Evolutionary conservation across 92 coral and sea anemone genomes (phyloP).

Genomic region (Porites divaricata): DNA sequence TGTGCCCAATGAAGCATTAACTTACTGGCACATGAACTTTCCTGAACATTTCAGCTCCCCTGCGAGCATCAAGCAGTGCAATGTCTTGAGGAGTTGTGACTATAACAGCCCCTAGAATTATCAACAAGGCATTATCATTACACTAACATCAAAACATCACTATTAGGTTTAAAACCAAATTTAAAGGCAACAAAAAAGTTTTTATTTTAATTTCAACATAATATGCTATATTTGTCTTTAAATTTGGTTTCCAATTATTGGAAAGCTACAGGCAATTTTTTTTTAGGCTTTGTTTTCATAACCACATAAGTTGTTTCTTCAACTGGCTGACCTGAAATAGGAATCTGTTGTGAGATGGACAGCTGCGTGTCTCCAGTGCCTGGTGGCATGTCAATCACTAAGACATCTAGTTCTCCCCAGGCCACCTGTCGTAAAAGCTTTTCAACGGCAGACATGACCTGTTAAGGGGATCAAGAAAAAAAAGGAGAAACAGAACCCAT

Average conservation of each 20-base stretch:
- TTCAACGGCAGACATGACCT: slow-evolving; percentile 99
- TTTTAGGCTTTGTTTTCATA: too few species aligned
- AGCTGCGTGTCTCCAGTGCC: slow-evolving; percentile 99
- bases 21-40: slow-evolving; percentile 93
- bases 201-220: too few species aligned
- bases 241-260: too few species aligned
- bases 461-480: not conserved
- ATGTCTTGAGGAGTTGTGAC: slow-evolving; percentile 99
- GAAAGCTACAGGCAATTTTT: too few species aligned
- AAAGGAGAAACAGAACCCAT: not conserved
- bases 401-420: slow-evolving; percentile 93
- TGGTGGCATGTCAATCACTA: slow-evolving; percentile 99
- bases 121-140: not conserved
- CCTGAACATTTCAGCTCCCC: slow-evolving; percentile 97
- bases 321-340: slow-evolving; percentile 82
- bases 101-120: slow-evolving; percentile 82
- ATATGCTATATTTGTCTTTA: too few species aligned
- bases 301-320: too few species aligned
- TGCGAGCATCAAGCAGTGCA: slow-evolving; percentile 95
- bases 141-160: not conserved
- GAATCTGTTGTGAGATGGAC: slow-evolving; percentile 94
- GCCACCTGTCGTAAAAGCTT: slow-evolving; percentile 96
- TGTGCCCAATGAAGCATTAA: not conserved
- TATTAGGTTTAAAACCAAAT: not conserved
- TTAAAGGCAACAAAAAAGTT: too few species aligned